Evolutionary conservation across 2,797 vertebrate genomes (phyloP), one percentile per base, ranked within the genome.

Genomic region (Cichlasoma orientale): DNA sequence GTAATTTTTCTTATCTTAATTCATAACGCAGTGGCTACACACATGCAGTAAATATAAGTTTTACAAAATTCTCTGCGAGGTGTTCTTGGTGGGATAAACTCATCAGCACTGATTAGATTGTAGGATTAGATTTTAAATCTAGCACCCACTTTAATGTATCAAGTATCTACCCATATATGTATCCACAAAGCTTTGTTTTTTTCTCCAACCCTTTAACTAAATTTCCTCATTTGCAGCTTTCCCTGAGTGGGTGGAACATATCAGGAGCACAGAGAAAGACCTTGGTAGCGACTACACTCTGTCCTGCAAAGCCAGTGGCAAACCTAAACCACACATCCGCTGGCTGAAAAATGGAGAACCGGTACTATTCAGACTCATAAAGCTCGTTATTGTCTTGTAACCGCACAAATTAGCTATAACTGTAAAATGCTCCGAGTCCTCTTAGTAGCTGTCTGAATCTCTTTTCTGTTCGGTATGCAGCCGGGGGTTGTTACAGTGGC

Each of bases 241-340:
- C 91, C 98, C 98, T 4, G 96, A 98, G 88, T 99, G 98, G 98
- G 94, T 96, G 66, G 96, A 98, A 86, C 95, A 96, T 85, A 98
- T 99, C 92, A 97, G 95, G 84, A 97, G 96, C 90, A 96, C 95
- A 14, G 97, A 99, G 85, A 95, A 92, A 88, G 97, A 98, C 90
- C 96, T 99, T 75, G 91, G 94, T 77, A 98, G 97, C 55, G 94
- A 97, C 80, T 96, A 98, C 72, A 95, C 96, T 31, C 97, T 98
- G 97, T 96, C 96, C 70, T 99, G 98, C 77, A 50, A 93, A 54
- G 97, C 97, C 91, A 96, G 93, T 0, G 98, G 98, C 57, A 98
- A 96, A 79, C 98, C 98, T 55, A 94, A 96, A 73, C 97, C 98
- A 16, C 94, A 90, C 47, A 96, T 99, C 63, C 95, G 90, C 78